A percentile compares a stretch with the other conserved stretches of the same genome.
phyloP scores from a whole-genome alignment of 1,140 invertebrate genomes.

The Aphis gossypii region DNA sequence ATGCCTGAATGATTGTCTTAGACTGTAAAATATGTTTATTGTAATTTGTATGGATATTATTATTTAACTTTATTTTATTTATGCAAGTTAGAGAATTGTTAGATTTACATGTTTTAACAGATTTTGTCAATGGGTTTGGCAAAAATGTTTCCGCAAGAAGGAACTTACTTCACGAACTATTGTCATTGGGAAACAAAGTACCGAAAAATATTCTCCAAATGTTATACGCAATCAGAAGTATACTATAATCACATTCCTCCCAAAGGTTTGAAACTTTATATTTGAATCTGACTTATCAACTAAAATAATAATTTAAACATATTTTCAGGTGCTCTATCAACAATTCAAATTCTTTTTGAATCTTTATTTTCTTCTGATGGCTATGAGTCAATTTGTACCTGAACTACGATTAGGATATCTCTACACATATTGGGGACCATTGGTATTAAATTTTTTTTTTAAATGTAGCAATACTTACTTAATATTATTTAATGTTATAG shows the following conservation, averaged over 20 bases:
- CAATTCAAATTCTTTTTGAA: slow-evolving; percentile 99
- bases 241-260: slow-evolving; percentile 96
- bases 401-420: slow-evolving; percentile 95
- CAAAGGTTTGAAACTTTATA: slow-evolving; percentile 74
- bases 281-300: slow-evolving; percentile 28
- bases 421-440: slow-evolving; percentile 98
- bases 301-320: slow-evolving; percentile 58
- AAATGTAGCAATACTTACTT: background rate
- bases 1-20: background rate
- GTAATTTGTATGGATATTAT: background rate
- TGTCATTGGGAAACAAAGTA: slow-evolving; percentile 70
- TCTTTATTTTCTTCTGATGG: slow-evolving; percentile 98
- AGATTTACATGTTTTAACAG: slow-evolving; percentile 56
- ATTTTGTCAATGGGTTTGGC: slow-evolving; percentile 68
- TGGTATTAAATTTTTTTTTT: slow-evolving; percentile 67
- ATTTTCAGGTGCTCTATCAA: slow-evolving; percentile 86
- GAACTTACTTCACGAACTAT: slow-evolving; percentile 74
- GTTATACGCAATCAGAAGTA: slow-evolving; percentile 99
- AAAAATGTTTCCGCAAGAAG: slow-evolving; percentile 73
- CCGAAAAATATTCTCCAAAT: slow-evolving; percentile 89
- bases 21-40: slow-evolving; percentile 12
- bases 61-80: background rate
- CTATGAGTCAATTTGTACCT: slow-evolving; percentile 95
- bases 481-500: slow-evolving; percentile 63
- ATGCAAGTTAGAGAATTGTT: background rate